These are phyloP conservation scores for Doryteuthis pealeii DNA, from an alignment of 1,140 invertebrate genomes.

Conservation along the genomic window DNA sequence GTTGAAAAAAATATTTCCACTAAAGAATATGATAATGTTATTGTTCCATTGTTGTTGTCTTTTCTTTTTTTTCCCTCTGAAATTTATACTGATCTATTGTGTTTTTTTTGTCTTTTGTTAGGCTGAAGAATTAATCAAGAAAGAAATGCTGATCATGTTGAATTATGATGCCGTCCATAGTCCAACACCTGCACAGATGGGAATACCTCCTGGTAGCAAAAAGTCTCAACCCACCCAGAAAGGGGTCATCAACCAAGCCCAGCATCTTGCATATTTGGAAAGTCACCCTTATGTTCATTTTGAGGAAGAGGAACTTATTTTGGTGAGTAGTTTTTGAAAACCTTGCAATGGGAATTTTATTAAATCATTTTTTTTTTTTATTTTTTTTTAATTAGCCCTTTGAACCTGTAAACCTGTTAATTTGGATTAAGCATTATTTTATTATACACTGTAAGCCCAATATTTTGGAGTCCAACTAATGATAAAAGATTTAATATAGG, in stretches of 20 bases:
- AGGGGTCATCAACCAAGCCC: slow-evolving; percentile 65
- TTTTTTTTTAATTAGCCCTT: slow-evolving; percentile 22
- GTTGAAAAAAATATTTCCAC: no score
- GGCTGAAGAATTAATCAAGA: slow-evolving; percentile 96
- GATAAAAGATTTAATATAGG: no score
- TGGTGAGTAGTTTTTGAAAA: slow-evolving; percentile 56
- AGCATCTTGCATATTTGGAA: slow-evolving; percentile 80
- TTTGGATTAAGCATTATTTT: no score
- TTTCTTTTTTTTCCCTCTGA: no score
- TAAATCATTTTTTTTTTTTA: no score
- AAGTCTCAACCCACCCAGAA: slow-evolving; percentile 55
- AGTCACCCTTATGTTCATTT: slow-evolving; percentile 81
- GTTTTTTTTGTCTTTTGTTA: slow-evolving; percentile 46
- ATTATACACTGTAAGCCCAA: no score
- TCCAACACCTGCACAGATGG: slow-evolving; percentile 59
- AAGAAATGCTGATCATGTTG: slow-evolving; percentile 95
- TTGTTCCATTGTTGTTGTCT: no score
- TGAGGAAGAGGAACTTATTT: slow-evolving; percentile 70
- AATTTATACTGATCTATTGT: not conserved
- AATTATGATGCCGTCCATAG: slow-evolving; percentile 75
- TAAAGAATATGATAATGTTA: no score
- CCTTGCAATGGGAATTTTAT: no score
- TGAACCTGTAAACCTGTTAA: not conserved
- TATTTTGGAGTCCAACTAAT: no score
- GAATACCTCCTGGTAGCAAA: slow-evolving; percentile 39